Conservation (phyloP, 1,140 invertebrate genomes). For the Papilio polytes region DNA sequence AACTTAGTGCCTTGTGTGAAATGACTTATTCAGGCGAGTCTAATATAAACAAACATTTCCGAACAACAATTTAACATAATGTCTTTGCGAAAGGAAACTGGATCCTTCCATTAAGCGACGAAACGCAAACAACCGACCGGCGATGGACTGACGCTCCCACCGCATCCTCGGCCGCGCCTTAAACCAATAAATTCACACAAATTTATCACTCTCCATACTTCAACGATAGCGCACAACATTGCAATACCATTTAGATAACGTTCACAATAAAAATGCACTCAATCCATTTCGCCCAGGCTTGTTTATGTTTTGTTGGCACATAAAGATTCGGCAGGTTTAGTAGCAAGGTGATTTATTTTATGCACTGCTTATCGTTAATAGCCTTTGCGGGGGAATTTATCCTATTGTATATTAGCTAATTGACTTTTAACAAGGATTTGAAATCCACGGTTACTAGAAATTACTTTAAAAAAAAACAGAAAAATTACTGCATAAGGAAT, state of each 20-base stretch:
- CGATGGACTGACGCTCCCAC: constrained; percentile 56
- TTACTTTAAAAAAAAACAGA: background rate
- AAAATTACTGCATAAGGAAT: background rate
- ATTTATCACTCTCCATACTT: constrained; percentile 66
- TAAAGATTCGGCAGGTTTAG: constrained; percentile 41
- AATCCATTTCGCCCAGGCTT: constrained; percentile 49
- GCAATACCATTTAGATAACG: constrained; percentile 72
- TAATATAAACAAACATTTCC: constrained; percentile 33
- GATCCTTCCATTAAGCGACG: constrained; percentile 66
- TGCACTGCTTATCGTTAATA: constrained; percentile 8
- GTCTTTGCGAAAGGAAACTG: constrained; percentile 53
- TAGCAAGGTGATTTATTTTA: constrained; percentile 1
- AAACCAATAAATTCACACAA: constrained; percentile 76
- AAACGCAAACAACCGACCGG: constrained; percentile 63
- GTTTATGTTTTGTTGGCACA: constrained; percentile 42
- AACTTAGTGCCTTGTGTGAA: too few species aligned
- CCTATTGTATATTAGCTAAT: background rate
- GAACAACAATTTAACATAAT: constrained; percentile 42
- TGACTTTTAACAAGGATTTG: background rate
- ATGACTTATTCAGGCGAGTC: background rate
- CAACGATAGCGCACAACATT: constrained; percentile 73
- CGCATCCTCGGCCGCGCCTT: constrained; percentile 71
- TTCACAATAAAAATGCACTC: constrained; percentile 74
- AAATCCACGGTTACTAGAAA: background rate
- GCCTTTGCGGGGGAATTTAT: background rate